These are phyloP conservation scores for Naso thynnoides DNA, from an alignment of 2,797 vertebrate species.

Conservation along the genomic window DNA sequence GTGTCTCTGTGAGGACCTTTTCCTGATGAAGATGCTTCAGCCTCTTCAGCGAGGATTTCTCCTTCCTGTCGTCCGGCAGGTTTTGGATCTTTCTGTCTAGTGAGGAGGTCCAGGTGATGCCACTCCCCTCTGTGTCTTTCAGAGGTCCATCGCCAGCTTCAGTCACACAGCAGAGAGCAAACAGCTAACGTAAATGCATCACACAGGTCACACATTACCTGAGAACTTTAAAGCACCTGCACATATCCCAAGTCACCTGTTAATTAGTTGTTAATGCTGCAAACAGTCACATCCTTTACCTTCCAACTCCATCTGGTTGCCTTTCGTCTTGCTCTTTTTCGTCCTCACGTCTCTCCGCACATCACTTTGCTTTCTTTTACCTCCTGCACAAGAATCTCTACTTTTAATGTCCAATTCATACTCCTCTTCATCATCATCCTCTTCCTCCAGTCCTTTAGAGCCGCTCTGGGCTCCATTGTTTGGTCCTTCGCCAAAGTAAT, in stretches of 20 bases:
- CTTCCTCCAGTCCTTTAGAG: neutral
- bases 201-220: neutral
- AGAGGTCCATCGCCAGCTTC: conserved; percentile 2
- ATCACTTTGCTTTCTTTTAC: conserved; percentile 67
- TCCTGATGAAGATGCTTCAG: conserved; percentile 90
- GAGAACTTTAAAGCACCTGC: neutral
- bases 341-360: conserved; percentile 26
- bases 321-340: conserved; percentile 70
- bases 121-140: conserved; percentile 52
- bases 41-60: conserved; percentile 85
- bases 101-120: conserved; percentile 91
- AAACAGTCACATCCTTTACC: conserved; percentile 44
- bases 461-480: conserved; percentile 51
- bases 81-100: conserved; percentile 82
- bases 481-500: conserved; percentile 86
- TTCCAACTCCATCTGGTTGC: conserved; percentile 32
- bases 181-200: neutral
- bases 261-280: neutral
- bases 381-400: conserved; percentile 30
- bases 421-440: conserved; percentile 21
- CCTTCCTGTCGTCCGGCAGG: conserved; percentile 74
- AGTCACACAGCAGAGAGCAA: conserved; percentile 30
- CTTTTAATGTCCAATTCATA: conserved; percentile 34
- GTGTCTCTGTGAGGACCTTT: conserved; percentile 84
- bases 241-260: neutral